Percentiles rank a stretch among this genome's conserved stretches.
Evolutionary conservation across 2,888 invertebrate genomes (phyloP).

Genomic region (Hylaea fasciaria): DNA sequence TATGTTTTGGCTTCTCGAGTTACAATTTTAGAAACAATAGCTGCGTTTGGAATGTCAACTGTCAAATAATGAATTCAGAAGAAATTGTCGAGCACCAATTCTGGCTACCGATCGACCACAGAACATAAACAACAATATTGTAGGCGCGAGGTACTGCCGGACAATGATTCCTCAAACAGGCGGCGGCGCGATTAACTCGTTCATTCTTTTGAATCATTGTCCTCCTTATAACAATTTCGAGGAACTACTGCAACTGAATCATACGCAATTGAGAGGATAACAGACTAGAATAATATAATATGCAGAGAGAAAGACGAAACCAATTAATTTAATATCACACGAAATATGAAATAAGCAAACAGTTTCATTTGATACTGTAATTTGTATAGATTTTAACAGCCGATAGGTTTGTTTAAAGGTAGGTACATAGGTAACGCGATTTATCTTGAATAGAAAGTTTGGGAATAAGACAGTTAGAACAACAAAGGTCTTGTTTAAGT

Average conservation of each 20-base stretch:
- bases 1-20: too few relatives aligned
- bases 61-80: too few relatives aligned
- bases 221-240: constrained; percentile 9
- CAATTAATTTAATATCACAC: neutral
- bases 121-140: constrained; percentile 13
- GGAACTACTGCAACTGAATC: constrained; percentile 18
- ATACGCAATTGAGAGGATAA: constrained; percentile 16
- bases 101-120: neutral
- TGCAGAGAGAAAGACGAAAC: neutral
- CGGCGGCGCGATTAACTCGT: constrained; percentile 3
- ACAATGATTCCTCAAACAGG: constrained; percentile 4
- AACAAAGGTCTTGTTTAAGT: neutral
- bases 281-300: constrained; percentile 1
- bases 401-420: too few relatives aligned
- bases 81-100: neutral
- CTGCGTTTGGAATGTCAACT: too few relatives aligned
- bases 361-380: neutral
- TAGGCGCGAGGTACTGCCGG: neutral
- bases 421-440: too few relatives aligned
- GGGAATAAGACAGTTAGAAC: too few relatives aligned
- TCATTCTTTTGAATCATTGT: constrained; percentile 8
- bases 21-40: too few relatives aligned
- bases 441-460: too few relatives aligned
- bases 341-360: neutral
- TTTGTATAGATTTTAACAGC: neutral